Base-by-base conservation (phyloP, 2,797 vertebrate genomes). In the Lutjanus argentimaculatus region DNA sequence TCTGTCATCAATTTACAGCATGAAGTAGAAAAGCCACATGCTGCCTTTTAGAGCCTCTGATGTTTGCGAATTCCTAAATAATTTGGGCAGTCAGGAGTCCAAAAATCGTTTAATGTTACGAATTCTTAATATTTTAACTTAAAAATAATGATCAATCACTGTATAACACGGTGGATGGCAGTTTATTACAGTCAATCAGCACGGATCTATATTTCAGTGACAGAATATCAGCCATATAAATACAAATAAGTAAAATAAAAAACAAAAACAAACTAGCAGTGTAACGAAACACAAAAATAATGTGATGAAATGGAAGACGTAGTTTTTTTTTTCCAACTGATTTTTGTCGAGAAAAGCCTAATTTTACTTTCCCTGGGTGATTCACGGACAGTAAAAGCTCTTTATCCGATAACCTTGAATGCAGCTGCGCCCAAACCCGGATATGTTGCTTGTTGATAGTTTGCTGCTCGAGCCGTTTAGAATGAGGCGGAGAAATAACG, bases 361-460 rank as follows among this genome's bases (percentile, higher is more conserved):
- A 19, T 49, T 25, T 72, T 68, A 8, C 8, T 30, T 19, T 40
- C 4, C 2, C 0, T 0, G 0, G 36, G 1, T 22, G 1, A 1
- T 71, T 46, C 7, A 16, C 1, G 5, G 19, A 0, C 2, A 48
- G 0, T 3, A 15, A 66, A 4, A 0, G 0, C 1, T 0, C 61
- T 2, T 52, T 59, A 5, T 74, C 76, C 53, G 1, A 81, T 4
- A 14, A 0, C 0, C 0, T 0, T 72, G 75, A 91, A 91, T 36
- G 81, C 75, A 81, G 7, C 84, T 8, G n/a, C 6, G 4, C 25
- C 13, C 52, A 67, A 70, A 77, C 77, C 82, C 81, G 92, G 87
- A 92, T 88, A 85, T 93, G 89, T 80, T 89, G 55, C 30, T 79
- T 43, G 11, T 0, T 5, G 7, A 17, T 17, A 17, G 10, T 17